These are phyloP conservation scores for Augiades crinisus DNA, from an alignment of 2,888 invertebrate species.

Conservation along the genomic window DNA sequence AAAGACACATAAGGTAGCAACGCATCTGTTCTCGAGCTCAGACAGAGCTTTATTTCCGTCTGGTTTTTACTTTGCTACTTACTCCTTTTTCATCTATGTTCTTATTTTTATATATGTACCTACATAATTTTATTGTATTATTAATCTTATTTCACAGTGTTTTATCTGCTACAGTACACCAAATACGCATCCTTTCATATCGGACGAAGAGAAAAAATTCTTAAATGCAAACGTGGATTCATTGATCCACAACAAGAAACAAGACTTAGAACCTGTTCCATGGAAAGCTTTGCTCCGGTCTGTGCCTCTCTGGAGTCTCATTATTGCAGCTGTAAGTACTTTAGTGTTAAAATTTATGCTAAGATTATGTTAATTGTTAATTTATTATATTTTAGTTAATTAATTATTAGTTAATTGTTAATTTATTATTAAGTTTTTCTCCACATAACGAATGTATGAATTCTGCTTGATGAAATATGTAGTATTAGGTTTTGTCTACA, in stretches of 20 bases:
- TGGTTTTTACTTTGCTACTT: slow-evolving; percentile 30
- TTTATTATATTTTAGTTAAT: too few species aligned
- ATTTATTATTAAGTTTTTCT: slow-evolving; percentile 4
- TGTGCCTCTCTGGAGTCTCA: slow-evolving; percentile 85
- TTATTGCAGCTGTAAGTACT: slow-evolving; percentile 84
- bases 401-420: neutral
- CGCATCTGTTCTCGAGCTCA: too few species aligned
- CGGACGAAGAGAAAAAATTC: slow-evolving; percentile 75
- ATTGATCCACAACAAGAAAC: slow-evolving; percentile 64
- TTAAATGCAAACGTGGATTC: slow-evolving; percentile 81
- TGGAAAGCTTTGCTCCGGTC: slow-evolving; percentile 86
- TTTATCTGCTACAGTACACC: slow-evolving; percentile 77
- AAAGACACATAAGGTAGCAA: too few species aligned
- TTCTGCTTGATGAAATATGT: too few species aligned
- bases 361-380: neutral
- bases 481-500: too few species aligned
- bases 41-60: too few species aligned
- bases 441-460: too few species aligned
- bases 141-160: slow-evolving; percentile 59
- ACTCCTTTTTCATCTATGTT: too few species aligned
- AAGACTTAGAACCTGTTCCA: slow-evolving; percentile 81
- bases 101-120: too few species aligned
- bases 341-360: too few species aligned
- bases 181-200: slow-evolving; percentile 77
- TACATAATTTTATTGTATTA: too few species aligned